These are phyloP conservation scores for Clanis bilineata DNA, from an alignment of 2,888 invertebrate species.

Conservation along the genomic window DNA sequence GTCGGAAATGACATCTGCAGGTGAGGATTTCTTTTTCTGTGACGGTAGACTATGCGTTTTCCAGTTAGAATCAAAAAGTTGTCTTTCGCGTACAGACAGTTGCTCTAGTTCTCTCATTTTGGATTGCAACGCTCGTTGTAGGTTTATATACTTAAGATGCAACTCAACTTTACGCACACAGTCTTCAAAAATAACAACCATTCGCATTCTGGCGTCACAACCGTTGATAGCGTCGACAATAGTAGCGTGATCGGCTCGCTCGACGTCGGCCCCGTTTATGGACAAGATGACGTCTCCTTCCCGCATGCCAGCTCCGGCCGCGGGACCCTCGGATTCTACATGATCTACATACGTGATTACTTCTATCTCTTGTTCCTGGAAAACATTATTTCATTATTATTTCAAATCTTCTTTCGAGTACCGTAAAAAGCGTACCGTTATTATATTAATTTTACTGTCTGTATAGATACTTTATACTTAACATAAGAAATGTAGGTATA, in stretches of 20 bases:
- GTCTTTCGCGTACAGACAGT: slow-evolving; percentile 90
- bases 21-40: slow-evolving; percentile 88
- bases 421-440: no score
- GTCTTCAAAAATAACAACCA: slow-evolving; percentile 98
- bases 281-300: slow-evolving; percentile 98
- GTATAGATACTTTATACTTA: no score
- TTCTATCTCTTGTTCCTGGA: slow-evolving; percentile 93
- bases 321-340: slow-evolving; percentile 95
- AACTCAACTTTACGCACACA: slow-evolving; percentile 96
- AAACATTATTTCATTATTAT: slow-evolving; percentile 10
- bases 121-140: slow-evolving; percentile 91
- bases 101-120: slow-evolving; percentile 93
- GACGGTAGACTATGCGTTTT: slow-evolving; percentile 95
- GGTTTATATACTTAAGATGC: slow-evolving; percentile 95
- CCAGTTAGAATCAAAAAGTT: slow-evolving; percentile 92
- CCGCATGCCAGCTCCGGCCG: slow-evolving; percentile 95
- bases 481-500: no score
- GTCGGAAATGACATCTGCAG: slow-evolving; percentile 68
- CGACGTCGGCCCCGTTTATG: slow-evolving; percentile 97
- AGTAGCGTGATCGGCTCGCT: slow-evolving; percentile 95
- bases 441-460: no score
- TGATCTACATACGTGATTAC: slow-evolving; percentile 99
- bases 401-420: no score
- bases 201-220: slow-evolving; percentile 94
- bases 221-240: slow-evolving; percentile 95